Evolutionary conservation across 2,797 vertebrate species (phyloP), one percentile per base, ranked within the genome.

Genomic region (Clarias laeviceps): DNA sequence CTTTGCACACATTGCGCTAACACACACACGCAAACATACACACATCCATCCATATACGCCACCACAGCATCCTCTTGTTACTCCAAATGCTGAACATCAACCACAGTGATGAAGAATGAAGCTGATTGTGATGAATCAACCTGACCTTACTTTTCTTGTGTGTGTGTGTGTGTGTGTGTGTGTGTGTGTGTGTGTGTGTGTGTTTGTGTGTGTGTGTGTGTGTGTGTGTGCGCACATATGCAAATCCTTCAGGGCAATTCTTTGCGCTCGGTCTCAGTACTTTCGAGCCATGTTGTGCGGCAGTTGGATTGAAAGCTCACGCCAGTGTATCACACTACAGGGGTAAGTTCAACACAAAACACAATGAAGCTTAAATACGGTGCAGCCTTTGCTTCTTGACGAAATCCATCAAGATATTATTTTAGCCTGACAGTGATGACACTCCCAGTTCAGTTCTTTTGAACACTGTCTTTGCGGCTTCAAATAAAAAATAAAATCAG

Each of bases 281-380:
- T 99, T 99, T 93, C 92, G 96, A 90, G 97, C 97, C 77, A 99
- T 99, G 97, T 94, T 99, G 92, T 97, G 96, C 90, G 97, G 97
- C 88, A 96, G 94, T 85, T 99, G 98, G 97, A 96, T 96, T 93
- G 98, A 99, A 95, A 98, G 97, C 94, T 97, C 95, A 90, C 96
- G 94, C 91, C 95, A 97, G 88, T 94, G 92, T 90, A 96, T 99
- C 94, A 96, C 95, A 92, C 95, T 99, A 93, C 96, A 97, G 91
- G 96, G 97, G 97, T 99, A 96, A 95, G 94, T 89, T 50, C 34
- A 69, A 54, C 59, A 61, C 54, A 84, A 40, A n/a, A 57, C 61
- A 40, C 40, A 61, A 61, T 24, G 37, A 40, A 73, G 34, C 17
- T 78, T 59, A 7, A 37, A 59, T 50, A 40, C 12, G 34, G 9